phyloP scores from a whole-genome alignment of 2,797 vertebrate genomes.

The Sebastes miniatus region DNA sequence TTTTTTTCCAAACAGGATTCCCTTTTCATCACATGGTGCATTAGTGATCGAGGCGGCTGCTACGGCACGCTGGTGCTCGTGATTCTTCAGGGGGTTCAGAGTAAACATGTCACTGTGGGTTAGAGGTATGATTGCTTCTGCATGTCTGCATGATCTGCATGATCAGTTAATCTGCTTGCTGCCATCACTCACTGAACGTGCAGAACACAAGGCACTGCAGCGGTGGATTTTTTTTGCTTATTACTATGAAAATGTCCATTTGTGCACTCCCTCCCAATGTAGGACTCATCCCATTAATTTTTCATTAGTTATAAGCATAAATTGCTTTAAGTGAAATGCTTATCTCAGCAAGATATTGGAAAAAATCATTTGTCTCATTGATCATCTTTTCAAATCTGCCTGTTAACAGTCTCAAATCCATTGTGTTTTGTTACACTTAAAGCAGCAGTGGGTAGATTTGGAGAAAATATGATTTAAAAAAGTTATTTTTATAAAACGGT shows the following conservation, averaged over 20 bases:
- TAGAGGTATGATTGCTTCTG: slow-evolving; percentile 41
- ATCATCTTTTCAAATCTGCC: slow-evolving; percentile 20
- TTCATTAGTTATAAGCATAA: slow-evolving; percentile 11
- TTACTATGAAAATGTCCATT: neutral
- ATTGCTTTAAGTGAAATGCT: neutral
- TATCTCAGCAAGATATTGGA: slow-evolving; percentile 15
- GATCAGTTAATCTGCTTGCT: slow-evolving; percentile 38
- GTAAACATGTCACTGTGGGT: slow-evolving; percentile 60
- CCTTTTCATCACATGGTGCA: slow-evolving; percentile 24
- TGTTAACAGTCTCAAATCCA: neutral
- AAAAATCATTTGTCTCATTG: slow-evolving; percentile 25
- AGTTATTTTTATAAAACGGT: too few relatives aligned
- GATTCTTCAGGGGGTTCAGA: slow-evolving; percentile 34
- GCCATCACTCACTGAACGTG: slow-evolving; percentile 12
- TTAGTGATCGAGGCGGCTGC: slow-evolving; percentile 18
- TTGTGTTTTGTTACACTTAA: slow-evolving; percentile 27
- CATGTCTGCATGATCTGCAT: slow-evolving; percentile 44
- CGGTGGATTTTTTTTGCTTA: neutral
- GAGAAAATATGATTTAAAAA: too few relatives aligned
- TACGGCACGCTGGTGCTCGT: slow-evolving; percentile 2
- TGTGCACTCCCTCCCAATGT: neutral
- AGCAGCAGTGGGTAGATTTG: too few relatives aligned
- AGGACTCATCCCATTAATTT: neutral
- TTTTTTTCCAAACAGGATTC: slow-evolving; percentile 2
- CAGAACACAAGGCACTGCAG: slow-evolving; percentile 5